A percentile compares a stretch with the other conserved stretches of the same genome.
These are phyloP conservation scores for Drosophila guanche DNA, from an alignment of 1,140 invertebrate genomes.

Conservation along the genomic window DNA sequence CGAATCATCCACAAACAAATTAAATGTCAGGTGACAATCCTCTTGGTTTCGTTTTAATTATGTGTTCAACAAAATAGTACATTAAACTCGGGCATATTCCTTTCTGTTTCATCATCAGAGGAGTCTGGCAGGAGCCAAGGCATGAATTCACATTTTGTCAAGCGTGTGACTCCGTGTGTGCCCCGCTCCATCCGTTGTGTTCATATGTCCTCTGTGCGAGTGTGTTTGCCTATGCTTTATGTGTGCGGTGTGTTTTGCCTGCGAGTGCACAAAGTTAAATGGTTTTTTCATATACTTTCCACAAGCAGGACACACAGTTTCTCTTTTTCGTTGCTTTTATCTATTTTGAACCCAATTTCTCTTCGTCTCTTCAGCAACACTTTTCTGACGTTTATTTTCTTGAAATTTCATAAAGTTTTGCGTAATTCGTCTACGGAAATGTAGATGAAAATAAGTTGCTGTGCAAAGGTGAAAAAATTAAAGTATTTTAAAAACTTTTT, in stretches of 20 bases:
- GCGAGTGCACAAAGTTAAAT: conserved; percentile 57
- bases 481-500: conserved; percentile 17
- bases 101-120: conserved; percentile 2
- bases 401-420: conserved; percentile 31
- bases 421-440: not conserved
- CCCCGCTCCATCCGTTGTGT: not conserved
- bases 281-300: conserved; percentile 38
- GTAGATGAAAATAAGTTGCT: not conserved
- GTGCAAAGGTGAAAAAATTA: conserved; percentile 15
- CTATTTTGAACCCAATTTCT: not conserved
- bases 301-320: not conserved
- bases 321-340: not conserved
- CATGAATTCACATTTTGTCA: conserved; percentile 35
- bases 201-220: not conserved
- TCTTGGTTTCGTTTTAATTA: not conserved
- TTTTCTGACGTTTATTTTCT: too few relatives aligned
- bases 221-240: conserved; percentile 14
- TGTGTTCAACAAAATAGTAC: not conserved
- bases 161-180: conserved; percentile 7
- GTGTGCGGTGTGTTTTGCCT: conserved; percentile 37
- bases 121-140: conserved; percentile 20
- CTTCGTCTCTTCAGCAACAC: too few relatives aligned
- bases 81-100: conserved; percentile 3
- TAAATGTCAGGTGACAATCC: not conserved
- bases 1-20: not conserved